Conservation (phyloP, 1,140 invertebrate genomes). For the Macrotrachela quadricornifera region DNA sequence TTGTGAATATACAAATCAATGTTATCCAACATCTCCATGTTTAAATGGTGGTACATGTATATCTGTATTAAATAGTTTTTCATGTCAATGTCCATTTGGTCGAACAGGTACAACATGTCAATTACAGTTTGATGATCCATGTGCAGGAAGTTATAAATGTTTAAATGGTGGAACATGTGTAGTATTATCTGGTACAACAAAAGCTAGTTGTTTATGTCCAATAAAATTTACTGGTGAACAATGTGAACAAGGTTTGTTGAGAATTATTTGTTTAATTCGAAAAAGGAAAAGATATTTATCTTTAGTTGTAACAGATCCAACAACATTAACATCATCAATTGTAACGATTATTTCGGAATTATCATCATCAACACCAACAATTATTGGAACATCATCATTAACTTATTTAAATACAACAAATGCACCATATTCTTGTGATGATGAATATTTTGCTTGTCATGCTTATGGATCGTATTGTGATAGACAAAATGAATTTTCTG, state of each 20-base stretch:
- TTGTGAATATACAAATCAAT: neutral
- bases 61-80: neutral
- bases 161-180: conserved; percentile 73
- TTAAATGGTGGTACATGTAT: conserved; percentile 6
- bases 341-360: too few species aligned
- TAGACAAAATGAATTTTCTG: too few species aligned
- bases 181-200: neutral
- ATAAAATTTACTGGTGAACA: conserved; percentile 8
- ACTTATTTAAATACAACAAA: too few species aligned
- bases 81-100: conserved; percentile 6
- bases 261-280: too few species aligned
- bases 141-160: conserved; percentile 43
- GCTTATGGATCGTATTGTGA: too few species aligned
- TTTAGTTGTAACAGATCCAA: too few species aligned
- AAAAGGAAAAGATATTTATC: too few species aligned
- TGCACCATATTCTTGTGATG: too few species aligned
- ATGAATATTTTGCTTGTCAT: too few species aligned
- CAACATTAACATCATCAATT: too few species aligned
- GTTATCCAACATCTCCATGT: conserved; percentile 6
- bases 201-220: conserved; percentile 10
- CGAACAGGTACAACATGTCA: conserved; percentile 12
- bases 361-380: too few species aligned
- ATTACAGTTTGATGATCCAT: neutral
- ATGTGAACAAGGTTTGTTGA: conserved; percentile 9
- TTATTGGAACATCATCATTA: too few species aligned